These are phyloP conservation scores for Trypoxylus dichotomus DNA, from an alignment of 1,140 invertebrate species.

Conservation along the genomic window DNA sequence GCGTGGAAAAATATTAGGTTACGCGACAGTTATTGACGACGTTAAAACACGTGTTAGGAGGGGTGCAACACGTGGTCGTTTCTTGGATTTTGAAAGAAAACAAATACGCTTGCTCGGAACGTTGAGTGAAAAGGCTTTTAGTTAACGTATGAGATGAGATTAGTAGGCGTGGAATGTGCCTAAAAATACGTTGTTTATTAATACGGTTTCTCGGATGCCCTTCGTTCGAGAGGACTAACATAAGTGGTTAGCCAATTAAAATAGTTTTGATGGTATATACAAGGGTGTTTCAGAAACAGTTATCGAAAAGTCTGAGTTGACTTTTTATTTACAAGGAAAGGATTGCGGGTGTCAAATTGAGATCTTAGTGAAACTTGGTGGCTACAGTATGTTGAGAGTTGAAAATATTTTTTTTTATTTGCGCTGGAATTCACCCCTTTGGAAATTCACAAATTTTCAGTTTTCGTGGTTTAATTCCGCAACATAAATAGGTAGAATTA, in stretches of 20 bases:
- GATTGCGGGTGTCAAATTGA: too few species aligned
- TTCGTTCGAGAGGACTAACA: neutral
- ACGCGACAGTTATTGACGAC: constrained; percentile 30
- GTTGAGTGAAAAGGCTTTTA: constrained; percentile 11
- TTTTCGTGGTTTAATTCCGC: too few species aligned
- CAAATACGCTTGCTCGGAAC: constrained; percentile 17
- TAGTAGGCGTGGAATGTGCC: neutral
- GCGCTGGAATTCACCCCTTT: too few species aligned
- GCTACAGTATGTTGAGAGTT: too few species aligned
- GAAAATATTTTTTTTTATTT: too few species aligned
- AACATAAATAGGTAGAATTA: too few species aligned
- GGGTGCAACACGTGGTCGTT: constrained; percentile 29
- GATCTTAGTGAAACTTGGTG: too few species aligned
- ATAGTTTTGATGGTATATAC: constrained; percentile 19
- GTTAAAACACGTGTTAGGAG: constrained; percentile 32
- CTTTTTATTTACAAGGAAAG: too few species aligned
- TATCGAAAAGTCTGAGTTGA: too few species aligned
- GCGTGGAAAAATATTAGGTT: constrained; percentile 32
- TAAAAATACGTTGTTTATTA: constrained; percentile 27
- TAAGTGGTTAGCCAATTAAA: constrained; percentile 34
- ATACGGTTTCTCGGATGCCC: neutral
- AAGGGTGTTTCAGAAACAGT: too few species aligned
- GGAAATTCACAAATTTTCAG: too few species aligned
- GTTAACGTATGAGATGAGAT: neutral
- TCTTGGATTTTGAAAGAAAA: constrained; percentile 28